phyloP scores from a whole-genome alignment of 2,888 invertebrate species.

The Bellardia bayeri region DNA sequence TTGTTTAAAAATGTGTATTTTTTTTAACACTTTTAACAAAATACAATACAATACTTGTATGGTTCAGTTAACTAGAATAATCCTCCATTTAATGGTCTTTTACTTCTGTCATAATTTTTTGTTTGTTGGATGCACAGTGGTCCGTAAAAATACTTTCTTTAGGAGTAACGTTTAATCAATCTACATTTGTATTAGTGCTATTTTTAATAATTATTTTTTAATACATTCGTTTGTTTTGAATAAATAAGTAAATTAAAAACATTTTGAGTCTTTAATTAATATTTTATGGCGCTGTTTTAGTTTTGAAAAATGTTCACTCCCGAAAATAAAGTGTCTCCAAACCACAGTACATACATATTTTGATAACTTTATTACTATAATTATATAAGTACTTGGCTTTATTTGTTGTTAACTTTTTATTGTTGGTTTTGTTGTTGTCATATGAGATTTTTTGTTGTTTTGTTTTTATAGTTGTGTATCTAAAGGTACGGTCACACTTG shows the following conservation, averaged over 20 bases:
- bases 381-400: conserved; percentile 19
- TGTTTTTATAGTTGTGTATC: not conserved
- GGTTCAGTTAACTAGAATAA: conserved; percentile 55
- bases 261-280: no score
- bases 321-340: not conserved
- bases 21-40: conserved; percentile 11
- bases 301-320: no score
- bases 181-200: no score
- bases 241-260: no score
- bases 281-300: no score
- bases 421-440: not conserved
- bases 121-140: not conserved
- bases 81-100: conserved; percentile 43
- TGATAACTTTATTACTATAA: conserved; percentile 42
- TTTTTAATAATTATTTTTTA: no score
- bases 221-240: no score
- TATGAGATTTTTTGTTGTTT: conserved; percentile 9
- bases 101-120: conserved; percentile 10
- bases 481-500: no score
- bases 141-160: not conserved
- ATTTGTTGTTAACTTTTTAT: not conserved
- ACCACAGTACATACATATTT: conserved; percentile 13
- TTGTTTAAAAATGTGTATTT: not conserved
- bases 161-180: no score
- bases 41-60: not conserved